Percentiles rank a stretch among this genome's conserved stretches.
These are phyloP conservation scores for Peribatodes rhomboidaria DNA, from an alignment of 2,888 invertebrate species.

Conservation along the genomic window DNA sequence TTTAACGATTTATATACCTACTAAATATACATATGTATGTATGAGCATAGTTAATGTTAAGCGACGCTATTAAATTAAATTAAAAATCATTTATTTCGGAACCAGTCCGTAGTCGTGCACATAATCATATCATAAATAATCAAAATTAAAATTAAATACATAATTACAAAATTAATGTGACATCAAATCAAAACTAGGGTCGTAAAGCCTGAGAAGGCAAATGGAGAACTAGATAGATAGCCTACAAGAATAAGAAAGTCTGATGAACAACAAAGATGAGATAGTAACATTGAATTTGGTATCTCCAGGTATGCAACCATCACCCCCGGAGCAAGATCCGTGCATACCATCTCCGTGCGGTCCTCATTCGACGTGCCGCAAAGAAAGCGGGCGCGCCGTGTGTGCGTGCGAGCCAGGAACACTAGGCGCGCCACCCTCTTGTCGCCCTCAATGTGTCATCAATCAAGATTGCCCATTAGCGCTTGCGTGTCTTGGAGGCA, in stretches of 20 bases:
- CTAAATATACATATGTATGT: too few relatives aligned
- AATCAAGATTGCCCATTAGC: slow-evolving; percentile 92
- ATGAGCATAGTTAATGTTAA: not conserved
- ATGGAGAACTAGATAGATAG: too few relatives aligned
- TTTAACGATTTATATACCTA: too few relatives aligned
- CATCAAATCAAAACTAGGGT: too few relatives aligned
- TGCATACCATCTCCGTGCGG: slow-evolving; percentile 91
- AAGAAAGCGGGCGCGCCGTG: slow-evolving; percentile 88
- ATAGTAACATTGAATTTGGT: not conserved
- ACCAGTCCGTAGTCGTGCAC: too few relatives aligned
- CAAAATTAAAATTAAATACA: too few relatives aligned
- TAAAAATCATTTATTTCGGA: too few relatives aligned
- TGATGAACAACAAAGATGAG: not conserved
- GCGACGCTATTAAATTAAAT: not conserved
- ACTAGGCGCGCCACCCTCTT: slow-evolving; percentile 92
- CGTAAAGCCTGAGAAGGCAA: too few relatives aligned
- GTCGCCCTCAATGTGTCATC: slow-evolving; percentile 92
- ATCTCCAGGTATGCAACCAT: slow-evolving; percentile 58
- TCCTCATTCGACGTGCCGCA: slow-evolving; percentile 88
- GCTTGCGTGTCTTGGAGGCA: slow-evolving; percentile 90
- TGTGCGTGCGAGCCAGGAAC: slow-evolving; percentile 91
- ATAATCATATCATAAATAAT: too few relatives aligned
- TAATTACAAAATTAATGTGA: too few relatives aligned
- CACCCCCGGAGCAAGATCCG: slow-evolving; percentile 81
- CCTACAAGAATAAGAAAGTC: not conserved